Base-by-base conservation (phyloP, 1,140 invertebrate genomes). In the Thalassaphorura encarpata region DNA sequence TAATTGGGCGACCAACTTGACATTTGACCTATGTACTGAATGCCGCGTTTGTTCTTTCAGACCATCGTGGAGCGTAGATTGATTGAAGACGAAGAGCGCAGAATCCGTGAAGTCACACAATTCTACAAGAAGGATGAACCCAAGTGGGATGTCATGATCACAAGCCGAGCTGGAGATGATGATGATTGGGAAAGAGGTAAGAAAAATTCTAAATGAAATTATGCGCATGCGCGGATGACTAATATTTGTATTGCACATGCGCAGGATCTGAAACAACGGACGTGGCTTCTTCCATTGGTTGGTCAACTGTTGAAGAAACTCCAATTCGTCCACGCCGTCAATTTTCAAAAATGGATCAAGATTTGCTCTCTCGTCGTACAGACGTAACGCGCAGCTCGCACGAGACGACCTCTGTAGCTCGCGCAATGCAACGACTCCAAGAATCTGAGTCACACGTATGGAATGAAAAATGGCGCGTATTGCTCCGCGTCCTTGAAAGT, bases 31-130 rank as follows among this genome's bases (percentile, higher is more conserved):
- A n/a, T n/a, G n/a, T n/a, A n/a, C n/a, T n/a, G n/a, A n/a, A n/a
- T n/a, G n/a, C n/a, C n/a, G n/a, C n/a, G n/a, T n/a, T n/a, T n/a
- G n/a, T n/a, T n/a, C n/a, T 71, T 89, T 21, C 78, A 87, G 40
- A 93, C 89, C 0, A 88, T 93, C 16, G 90, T 87, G 0, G 89
- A 93, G 69, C 90, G 89, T 70, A 83, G 83, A 68, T 88, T 87
- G 0, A 86, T 89, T 58, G 89, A 93, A 69, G 89, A 93, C 62
- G 83, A 90, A 24, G 89, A 91, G 67, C 78, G 85, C 26, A 85
- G 87, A 67, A 82, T 83, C 52, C 77, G 87, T 1, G 79, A 87
- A 54, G 71, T 71, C 39, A 72, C 66, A 19, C 62, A 69, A 54
- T 66, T 68, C 49, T 67, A 67, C 40, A 66, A 66, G 43, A 69